Evolutionary conservation across 1,140 invertebrate species (phyloP).

Genomic region (Cylas formicarius): DNA sequence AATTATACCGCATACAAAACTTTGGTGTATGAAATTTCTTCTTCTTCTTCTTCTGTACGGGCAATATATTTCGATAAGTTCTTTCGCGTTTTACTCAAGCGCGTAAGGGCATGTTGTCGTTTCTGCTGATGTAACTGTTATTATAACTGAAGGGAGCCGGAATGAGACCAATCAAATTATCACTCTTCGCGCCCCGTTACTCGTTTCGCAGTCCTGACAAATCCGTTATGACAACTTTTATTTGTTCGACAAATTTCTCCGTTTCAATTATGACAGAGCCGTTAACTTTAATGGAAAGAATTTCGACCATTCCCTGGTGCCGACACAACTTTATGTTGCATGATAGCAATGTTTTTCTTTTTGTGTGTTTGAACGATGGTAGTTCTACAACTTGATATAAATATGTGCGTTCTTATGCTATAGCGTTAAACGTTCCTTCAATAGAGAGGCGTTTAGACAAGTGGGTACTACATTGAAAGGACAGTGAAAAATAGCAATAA

Average conservation of each 20-base stretch:
- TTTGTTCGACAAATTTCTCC: conserved; percentile 20
- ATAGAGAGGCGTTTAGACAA: too few species aligned
- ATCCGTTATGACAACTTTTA: conserved; percentile 19
- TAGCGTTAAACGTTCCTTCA: too few species aligned
- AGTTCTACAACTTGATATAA: too few species aligned
- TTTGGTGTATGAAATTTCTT: too few species aligned
- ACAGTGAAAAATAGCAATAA: too few species aligned
- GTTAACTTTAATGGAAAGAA: conserved; percentile 21
- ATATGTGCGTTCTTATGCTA: too few species aligned
- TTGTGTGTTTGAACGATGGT: too few species aligned
- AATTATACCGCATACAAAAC: too few species aligned
- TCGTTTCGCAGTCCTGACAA: conserved; percentile 3
- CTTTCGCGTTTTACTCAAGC: conserved; percentile 5
- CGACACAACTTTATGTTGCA: conserved; percentile 15
- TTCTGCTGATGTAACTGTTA: conserved; percentile 15
- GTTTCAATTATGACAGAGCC: conserved; percentile 16
- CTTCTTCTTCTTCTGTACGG: too few species aligned
- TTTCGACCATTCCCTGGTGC: conserved; percentile 15
- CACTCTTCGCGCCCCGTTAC: conserved; percentile 3
- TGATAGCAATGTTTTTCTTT: too few species aligned
- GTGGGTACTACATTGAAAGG: too few species aligned
- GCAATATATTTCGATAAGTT: too few species aligned
- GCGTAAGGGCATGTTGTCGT: conserved; percentile 8
- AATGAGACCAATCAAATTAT: conserved; percentile 19
- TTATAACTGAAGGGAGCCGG: conserved; percentile 9